A percentile compares a stretch with the other conserved stretches of the same genome.
Evolutionary conservation across 30 jellyfish, hydroid and myxozoan genomes (phyloP).

Genomic region (Aurelia coerulea): DNA sequence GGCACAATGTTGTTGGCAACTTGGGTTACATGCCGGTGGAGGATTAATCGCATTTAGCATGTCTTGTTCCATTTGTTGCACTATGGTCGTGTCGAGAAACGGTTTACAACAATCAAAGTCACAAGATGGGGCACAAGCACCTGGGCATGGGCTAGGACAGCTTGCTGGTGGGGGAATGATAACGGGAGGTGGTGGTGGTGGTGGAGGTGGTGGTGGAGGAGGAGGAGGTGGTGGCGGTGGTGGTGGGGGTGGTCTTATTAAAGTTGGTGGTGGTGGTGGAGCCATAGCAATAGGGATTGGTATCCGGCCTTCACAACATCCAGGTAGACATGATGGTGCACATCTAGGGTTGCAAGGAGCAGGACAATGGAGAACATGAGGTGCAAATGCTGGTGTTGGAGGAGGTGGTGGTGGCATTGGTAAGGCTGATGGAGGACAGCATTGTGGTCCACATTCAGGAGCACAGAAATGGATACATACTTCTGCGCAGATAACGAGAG

Average conservation of each 20-base stretch:
- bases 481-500: conserved; percentile 63
- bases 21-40: conserved; percentile 81
- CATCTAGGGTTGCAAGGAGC: conserved; percentile 89
- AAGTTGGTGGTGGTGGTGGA: conserved; percentile 58
- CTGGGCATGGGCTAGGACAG: conserved; percentile 97
- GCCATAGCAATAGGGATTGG: conserved; percentile 60
- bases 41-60: conserved; percentile 73
- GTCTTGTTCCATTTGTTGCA: conserved; percentile 89
- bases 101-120: conserved; percentile 98
- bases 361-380: conserved; percentile 73
- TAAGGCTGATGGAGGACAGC: conserved; percentile 78
- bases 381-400: conserved; percentile 55
- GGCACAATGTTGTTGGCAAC: conserved; percentile 61
- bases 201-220: conserved; percentile 52
- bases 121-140: conserved; percentile 95
- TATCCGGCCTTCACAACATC: conserved; percentile 71
- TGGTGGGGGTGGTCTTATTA: conserved; percentile 23
- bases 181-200: conserved; percentile 81
- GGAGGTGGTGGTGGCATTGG: conserved; percentile 85
- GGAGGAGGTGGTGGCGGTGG: conserved; percentile 57
- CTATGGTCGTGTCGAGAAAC: conserved; percentile 85
- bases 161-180: conserved; percentile 88
- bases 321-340: conserved; percentile 94
- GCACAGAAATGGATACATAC: conserved; percentile 85
- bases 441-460: conserved; percentile 85